Conservation (phyloP, 2,888 invertebrate genomes). For the Doris montereyensis region DNA sequence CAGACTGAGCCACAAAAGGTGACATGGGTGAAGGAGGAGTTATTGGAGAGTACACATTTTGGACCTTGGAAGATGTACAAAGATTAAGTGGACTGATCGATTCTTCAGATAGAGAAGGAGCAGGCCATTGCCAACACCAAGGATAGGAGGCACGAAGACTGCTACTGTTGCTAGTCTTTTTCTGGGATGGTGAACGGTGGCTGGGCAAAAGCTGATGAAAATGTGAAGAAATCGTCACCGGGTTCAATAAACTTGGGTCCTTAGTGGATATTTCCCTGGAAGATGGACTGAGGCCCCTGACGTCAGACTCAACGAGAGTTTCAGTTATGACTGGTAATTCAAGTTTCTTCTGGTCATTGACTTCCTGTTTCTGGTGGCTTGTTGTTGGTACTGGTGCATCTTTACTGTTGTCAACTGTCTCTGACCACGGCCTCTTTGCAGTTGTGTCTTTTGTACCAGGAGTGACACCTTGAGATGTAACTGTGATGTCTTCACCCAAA, state of each 20-base stretch:
- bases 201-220: background rate
- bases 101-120: background rate
- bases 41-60: conserved; percentile 30
- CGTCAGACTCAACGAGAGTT: background rate
- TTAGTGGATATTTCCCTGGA: background rate
- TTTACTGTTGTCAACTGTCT: background rate
- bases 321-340: background rate
- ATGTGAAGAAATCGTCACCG: background rate
- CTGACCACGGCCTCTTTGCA: too few species aligned
- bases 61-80: conserved; percentile 17
- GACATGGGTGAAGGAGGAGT: conserved; percentile 39
- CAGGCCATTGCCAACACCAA: conserved; percentile 35
- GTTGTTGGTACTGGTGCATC: background rate
- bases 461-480: background rate
- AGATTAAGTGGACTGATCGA: conserved; percentile 33
- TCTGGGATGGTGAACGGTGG: background rate
- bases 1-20: background rate
- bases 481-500: background rate
- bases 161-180: background rate
- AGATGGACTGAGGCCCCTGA: too few species aligned
- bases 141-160: background rate
- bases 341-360: background rate
- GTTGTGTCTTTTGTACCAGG: too few species aligned
- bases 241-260: background rate
- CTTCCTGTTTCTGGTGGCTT: background rate